Evolutionary conservation across 1,140 invertebrate genomes (phyloP).

Genomic region (Cheumatopsyche charites): DNA sequence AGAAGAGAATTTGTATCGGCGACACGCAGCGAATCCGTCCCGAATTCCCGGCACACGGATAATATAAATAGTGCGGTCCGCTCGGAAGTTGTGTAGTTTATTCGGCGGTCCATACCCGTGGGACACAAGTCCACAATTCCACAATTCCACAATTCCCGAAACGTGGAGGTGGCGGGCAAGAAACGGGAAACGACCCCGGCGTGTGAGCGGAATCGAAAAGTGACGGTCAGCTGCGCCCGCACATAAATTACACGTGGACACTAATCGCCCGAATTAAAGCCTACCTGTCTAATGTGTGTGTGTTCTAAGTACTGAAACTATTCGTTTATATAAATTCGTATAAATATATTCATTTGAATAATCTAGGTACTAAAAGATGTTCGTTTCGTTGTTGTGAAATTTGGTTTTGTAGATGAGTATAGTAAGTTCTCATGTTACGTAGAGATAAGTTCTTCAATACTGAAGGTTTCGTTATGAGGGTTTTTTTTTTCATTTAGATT

Average conservation of each 20-base stretch:
- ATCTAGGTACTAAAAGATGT: too few species aligned
- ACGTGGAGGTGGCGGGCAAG: not conserved
- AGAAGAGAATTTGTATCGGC: not conserved
- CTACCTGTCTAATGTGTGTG: not conserved
- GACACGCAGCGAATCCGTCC: not conserved
- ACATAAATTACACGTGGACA: constrained; percentile 35
- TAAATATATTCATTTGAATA: too few species aligned
- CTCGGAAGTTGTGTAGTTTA: constrained; percentile 20
- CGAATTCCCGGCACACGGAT: not conserved
- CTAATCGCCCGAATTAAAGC: constrained; percentile 17
- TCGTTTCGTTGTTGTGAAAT: too few species aligned
- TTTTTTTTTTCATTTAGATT: too few species aligned
- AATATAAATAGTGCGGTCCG: constrained; percentile 26
- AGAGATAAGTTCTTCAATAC: too few species aligned
- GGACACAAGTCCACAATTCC: not conserved
- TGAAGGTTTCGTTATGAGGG: too few species aligned
- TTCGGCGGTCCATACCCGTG: not conserved
- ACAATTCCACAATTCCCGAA: not conserved
- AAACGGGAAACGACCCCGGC: constrained; percentile 32
- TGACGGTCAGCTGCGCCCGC: constrained; percentile 37
- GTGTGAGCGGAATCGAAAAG: constrained; percentile 42
- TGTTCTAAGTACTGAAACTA: not conserved
- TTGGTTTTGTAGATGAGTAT: too few species aligned
- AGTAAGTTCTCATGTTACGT: too few species aligned
- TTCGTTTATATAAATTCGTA: not conserved